Base-by-base conservation (phyloP, 2,797 vertebrate genomes). In the Tiaroga cobitis region DNA sequence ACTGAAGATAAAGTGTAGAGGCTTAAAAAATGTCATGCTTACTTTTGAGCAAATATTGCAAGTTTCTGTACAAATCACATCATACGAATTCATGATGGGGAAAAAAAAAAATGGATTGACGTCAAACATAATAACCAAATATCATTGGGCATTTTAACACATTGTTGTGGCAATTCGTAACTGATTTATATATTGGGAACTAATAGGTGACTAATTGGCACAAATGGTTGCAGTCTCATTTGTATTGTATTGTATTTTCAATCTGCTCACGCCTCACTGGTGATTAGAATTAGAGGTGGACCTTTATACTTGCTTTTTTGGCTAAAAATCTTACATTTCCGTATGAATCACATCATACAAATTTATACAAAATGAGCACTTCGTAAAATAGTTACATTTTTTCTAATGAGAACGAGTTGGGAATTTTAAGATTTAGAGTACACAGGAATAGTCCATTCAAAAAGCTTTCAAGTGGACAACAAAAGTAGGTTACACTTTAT, bases 401-500 rank as follows among this genome's bases (percentile, higher is more conserved):
- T 59, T 19, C 4, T 68, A 21, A 10, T 39, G 8, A 67, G 63
- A 67, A 4, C 0, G 39, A 78, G 46, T 76, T 65, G 8, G 51
- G 56, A 15, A 81, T 82, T 51, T 72, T 70, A 70, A 69, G 49
- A 74, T 29, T 74, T 39, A 39, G 9, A 69, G 34, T 3, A 69
- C 37, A 39, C 19, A 67, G 16, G 5, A 63, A 63, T 7, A 15
- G n/a, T 29, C 6, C 1, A 26, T 26, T 32, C 29, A 8, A 67
- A 67, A 34, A 34, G 16, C 16, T 8, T 67, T 34, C 3, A 67
- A 67, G 34, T 67, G 29, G 63, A 34, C 32, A 9, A 34, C 29
- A 32, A 43, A 39, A 41, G 9, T 41, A 9, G 34, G 4, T 34
- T 34, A 34, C 34, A 34, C 34, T 34, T 34, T 34, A 34, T 34